Base-by-base conservation (phyloP, 2,888 invertebrate species). In the Drosophila kambysellisi region DNA sequence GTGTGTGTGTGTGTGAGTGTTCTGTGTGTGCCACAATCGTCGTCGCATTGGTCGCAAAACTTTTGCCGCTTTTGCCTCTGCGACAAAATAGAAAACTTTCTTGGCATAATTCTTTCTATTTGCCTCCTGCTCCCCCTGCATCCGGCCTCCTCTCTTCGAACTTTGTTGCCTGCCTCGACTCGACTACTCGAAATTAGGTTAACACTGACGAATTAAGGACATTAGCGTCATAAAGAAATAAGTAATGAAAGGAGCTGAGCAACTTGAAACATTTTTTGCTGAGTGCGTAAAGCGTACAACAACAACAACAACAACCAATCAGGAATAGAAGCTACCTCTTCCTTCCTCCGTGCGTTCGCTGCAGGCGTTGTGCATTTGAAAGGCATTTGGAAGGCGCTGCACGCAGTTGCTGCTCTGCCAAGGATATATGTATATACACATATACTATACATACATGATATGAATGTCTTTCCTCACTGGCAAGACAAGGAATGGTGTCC, bases 201-300 rank as follows among this genome's bases (percentile, higher is more conserved):
- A 88, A 90, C 88, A 88, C 88, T 88, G 88, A 88, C 88, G 88
- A 88, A 88, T 88, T 88, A 88, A 90, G 88, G 90, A 89, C 88
- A 88, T 88, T 88, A 88, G 88, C 90, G 88, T 88, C 88, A 88
- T 89, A 88, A 85, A 89, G 89, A 90, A 90, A 89, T 87, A 90
- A 87, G 89, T 87, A 89, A 87, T 90, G 90, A 83, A 88, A 86
- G 79, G 74, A 83, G 79, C 85, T 81, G 72, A 73, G 68, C 74
- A 70, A 74, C 68, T 81, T 88, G 62, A 58, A 77, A 65, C 76
- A 83, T 78, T 83, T 86, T 87, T 64, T 76, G 81, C 83, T 81
- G 82, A 89, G 83, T 84, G 89, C 90, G 83, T 88, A 82, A 77
- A 86, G 73, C 77, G 66, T 46, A 65, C 39, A 70, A 52, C 50